Base-by-base conservation (phyloP, 2,888 invertebrate genomes). In the Gerris lacustris region DNA sequence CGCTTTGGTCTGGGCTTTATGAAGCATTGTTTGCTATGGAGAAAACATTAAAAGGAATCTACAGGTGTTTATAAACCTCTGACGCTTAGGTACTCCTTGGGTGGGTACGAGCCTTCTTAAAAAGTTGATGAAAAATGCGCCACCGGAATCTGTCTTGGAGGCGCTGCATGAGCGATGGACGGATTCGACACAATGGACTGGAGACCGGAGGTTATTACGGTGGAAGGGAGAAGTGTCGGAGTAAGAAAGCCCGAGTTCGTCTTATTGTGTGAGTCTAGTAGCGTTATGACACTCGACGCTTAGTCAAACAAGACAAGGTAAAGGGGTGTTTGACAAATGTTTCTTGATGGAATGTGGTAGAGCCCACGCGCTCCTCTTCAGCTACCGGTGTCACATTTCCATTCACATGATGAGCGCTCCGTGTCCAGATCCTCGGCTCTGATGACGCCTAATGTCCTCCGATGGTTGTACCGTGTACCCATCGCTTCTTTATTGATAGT, bases 281-380 rank as follows among this genome's bases (percentile, higher is more conserved):
- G 55, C 55, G 55, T 55, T 55, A 55, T 55, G 55, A 55, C 55
- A 55, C 55, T 55, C 55, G 55, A 55, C 55, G 55, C 55, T 55
- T 55, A 55, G 11, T 55, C 55, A 55, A 55, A 55, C 55, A 55
- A 55, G 15, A 55, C 9, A 31, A 31, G 15, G 15, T 15, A 55
- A 55, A 55, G 55, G 9, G 55, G 11, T 55, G 11, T 55, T 55
- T 55, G 55, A 55, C 55, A 55, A 55, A 55, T 55, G 55, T 55
- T 55, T 55, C 55, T 55, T 55, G 2, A 55, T 11, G 55, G 55
- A 55, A 55, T 55, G 55, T 5, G 9, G 31, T 31, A 4, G 31
- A 31, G 55, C 55, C 55, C 55, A 55, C 55, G 55, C 55, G 55
- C 55, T 55, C 55, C 55, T 11, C 55, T 11, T 55, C 15, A 5